Conservation (phyloP, 2,797 vertebrate species). For the Mus minutoides region DNA sequence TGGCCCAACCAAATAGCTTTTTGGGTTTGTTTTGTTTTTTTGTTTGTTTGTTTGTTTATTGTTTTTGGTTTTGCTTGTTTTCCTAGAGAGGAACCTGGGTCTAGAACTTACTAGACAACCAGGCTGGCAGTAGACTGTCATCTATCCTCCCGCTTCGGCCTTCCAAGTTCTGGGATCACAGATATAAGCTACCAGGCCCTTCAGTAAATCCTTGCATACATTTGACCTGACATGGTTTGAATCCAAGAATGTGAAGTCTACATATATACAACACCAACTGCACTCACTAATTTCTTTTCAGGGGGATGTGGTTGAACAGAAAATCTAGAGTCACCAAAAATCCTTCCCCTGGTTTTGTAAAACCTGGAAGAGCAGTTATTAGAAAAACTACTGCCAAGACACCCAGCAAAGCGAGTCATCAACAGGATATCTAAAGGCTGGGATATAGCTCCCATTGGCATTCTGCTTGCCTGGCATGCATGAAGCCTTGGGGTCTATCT, state of each 20-base stretch:
- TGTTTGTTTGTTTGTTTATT: background rate
- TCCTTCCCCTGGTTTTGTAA: slow-evolving; percentile 41
- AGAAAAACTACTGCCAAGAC: background rate
- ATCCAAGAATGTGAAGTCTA: background rate
- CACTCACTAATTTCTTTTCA: slow-evolving; percentile 22
- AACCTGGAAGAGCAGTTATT: background rate
- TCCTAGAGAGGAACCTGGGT: background rate
- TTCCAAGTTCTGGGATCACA: background rate
- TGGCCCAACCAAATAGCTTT: background rate
- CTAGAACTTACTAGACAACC: background rate
- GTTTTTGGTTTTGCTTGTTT: background rate
- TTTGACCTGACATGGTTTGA: background rate
- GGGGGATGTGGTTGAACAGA: slow-evolving; percentile 12
- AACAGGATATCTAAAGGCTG: background rate
- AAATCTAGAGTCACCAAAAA: slow-evolving; percentile 57
- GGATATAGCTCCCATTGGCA: background rate
- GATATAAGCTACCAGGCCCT: background rate
- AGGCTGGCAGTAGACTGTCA: background rate
- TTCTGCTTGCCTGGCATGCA: background rate
- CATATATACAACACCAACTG: background rate
- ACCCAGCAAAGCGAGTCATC: background rate
- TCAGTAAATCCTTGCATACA: background rate
- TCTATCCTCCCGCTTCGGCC: background rate
- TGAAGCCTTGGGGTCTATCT: background rate
- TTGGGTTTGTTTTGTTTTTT: background rate